A percentile compares a stretch with the other conserved stretches of the same genome.
These are phyloP conservation scores for Caretta caretta DNA, from an alignment of 2,113 vertebrate species.

Conservation along the genomic window DNA sequence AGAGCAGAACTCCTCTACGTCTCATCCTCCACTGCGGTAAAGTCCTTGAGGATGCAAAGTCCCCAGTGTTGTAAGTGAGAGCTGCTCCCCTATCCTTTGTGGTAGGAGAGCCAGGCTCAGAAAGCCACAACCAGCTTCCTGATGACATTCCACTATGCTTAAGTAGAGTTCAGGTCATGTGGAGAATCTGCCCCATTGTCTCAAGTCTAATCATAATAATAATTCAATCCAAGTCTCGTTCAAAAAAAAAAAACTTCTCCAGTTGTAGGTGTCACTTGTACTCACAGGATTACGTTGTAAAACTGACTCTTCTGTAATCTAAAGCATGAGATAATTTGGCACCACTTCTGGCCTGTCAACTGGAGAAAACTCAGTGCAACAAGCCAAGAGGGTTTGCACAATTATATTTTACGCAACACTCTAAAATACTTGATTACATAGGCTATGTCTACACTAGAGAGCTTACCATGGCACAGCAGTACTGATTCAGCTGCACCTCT, in stretches of 20 bases:
- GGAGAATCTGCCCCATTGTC: neutral
- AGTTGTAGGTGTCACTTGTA: neutral
- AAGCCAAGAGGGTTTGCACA: neutral
- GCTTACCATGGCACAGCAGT: too few species aligned
- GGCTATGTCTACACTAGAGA: too few species aligned
- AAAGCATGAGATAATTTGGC: neutral
- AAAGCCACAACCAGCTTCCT: neutral
- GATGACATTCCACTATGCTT: neutral
- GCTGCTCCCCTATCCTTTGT: neutral
- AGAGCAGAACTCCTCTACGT: neutral
- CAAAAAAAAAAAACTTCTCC: neutral
- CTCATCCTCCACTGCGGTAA: neutral
- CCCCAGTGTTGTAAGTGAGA: neutral
- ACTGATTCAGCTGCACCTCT: too few species aligned
- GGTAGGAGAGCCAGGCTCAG: neutral
- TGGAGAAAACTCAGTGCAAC: neutral
- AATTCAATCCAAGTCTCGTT: neutral
- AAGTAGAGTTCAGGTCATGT: neutral
- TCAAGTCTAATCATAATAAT: neutral
- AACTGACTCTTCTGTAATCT: neutral
- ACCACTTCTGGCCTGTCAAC: neutral
- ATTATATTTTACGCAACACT: neutral
- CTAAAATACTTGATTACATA: neutral
- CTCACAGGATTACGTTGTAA: neutral
- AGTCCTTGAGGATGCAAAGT: neutral